Evolutionary conservation across 35 echinoderm and acorn worm species (phyloP), one percentile per base, ranked within the genome.

Genomic region (Heliocidaris tuberculata): DNA sequence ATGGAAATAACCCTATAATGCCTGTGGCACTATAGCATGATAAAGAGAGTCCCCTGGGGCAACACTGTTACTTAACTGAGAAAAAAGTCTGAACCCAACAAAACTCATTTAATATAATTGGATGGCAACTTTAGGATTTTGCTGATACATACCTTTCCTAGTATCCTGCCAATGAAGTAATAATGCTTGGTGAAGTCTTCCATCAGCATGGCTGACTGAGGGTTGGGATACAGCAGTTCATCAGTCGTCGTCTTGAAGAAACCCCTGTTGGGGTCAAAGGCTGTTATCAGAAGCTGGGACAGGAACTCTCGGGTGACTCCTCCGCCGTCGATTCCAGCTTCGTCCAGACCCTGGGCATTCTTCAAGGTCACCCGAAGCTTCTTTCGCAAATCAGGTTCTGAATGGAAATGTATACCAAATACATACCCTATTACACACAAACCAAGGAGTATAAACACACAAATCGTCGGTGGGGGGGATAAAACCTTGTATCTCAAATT

Each of bases 251-350:
- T 95, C 92, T 96, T 98, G 90, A 98, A 98, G 88, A 98, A 98
- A 0, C 97, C 97, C 29, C 97, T 86, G 92, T 98, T 98, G 17
- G 97, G 97, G 85, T 98, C 97, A 97, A 98, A 98, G 21, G 94
- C 94, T 24, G 97, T 96, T 86, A 94, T 95, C 0, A 98, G 92
- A 59, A 98, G 93, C 92, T 98, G 95, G 7, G 95, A 95, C 29
- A 98, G 61, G 88, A 98, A 98, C 49, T 98, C 97, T 8, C 96
- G 32, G 47, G 93, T 95, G 30, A 98, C 93, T 1, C 97, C 97
- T 32, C 97, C 97, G 2, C 97, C 97, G 60, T 98, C 97, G 16
- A 98, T 96, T 15, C 97, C 97, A 30, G 97, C 97, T 86, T 98
- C 97, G 31, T 98, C 94, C 48, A 98, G 87, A 59, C 97, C 97